phyloP scores from a whole-genome alignment of 2,888 invertebrate genomes.

The Cetonia aurata region DNA sequence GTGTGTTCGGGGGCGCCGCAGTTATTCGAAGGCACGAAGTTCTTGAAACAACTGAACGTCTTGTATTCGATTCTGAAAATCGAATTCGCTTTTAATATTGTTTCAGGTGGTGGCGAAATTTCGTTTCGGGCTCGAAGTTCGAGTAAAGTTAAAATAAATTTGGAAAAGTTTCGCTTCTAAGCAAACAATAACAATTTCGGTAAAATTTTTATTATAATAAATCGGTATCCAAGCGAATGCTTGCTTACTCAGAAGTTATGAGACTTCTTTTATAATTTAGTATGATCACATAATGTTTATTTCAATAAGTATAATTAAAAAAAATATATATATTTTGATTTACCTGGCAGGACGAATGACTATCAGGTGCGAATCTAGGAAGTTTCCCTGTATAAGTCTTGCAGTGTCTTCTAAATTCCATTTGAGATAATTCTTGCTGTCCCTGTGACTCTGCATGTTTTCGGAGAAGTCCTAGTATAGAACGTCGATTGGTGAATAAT shows the following conservation, averaged over 20 bases:
- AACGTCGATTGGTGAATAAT: too few species aligned
- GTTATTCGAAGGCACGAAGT: conserved; percentile 86
- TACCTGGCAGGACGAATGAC: conserved; percentile 82
- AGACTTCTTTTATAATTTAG: too few species aligned
- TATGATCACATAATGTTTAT: too few species aligned
- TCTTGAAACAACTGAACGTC: conserved; percentile 89
- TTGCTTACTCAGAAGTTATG: too few species aligned
- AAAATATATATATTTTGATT: conserved; percentile 48
- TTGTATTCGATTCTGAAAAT: conserved; percentile 80
- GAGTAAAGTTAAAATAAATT: conserved; percentile 4
- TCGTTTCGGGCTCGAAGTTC: not conserved
- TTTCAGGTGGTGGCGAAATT: not conserved
- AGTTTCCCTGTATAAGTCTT: conserved; percentile 75
- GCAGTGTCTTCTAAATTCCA: conserved; percentile 89
- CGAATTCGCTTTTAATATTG: conserved; percentile 28
- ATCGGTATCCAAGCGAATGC: too few species aligned
- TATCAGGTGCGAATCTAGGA: conserved; percentile 79
- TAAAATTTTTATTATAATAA: too few species aligned
- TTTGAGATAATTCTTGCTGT: conserved; percentile 79
- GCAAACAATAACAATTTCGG: too few species aligned
- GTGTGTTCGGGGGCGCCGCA: conserved; percentile 86
- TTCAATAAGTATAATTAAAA: too few species aligned
- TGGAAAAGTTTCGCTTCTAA: too few species aligned
- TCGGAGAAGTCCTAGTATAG: conserved; percentile 81
- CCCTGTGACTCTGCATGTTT: conserved; percentile 78